Conservation (phyloP, 1,140 invertebrate species). For the Whitmania pigra region DNA sequence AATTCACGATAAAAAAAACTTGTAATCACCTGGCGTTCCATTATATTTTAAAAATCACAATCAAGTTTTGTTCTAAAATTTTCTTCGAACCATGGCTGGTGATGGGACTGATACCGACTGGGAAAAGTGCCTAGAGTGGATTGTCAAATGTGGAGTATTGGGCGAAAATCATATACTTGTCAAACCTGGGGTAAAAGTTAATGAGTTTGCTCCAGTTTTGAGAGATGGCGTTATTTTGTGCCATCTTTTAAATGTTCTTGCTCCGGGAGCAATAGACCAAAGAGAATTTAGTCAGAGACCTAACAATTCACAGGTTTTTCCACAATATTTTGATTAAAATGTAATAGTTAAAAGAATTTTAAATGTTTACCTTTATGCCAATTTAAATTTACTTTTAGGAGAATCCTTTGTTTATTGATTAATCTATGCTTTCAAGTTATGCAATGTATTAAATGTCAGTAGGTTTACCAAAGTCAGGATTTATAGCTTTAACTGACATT, state of each 20-base stretch:
- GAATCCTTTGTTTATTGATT: conserved; percentile 1
- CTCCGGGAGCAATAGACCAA: conserved; percentile 69
- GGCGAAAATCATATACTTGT: neutral
- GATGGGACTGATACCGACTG: neutral
- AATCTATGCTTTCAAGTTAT: neutral
- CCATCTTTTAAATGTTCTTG: conserved; percentile 71
- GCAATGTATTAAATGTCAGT: neutral
- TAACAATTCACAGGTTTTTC: conserved; percentile 75
- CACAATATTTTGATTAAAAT: neutral
- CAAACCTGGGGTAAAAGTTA: conserved; percentile 51
- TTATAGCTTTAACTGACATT: too few relatives aligned
- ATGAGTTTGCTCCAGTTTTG: conserved; percentile 50
- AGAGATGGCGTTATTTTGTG: conserved; percentile 85
- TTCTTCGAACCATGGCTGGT: too few relatives aligned
- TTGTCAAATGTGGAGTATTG: neutral
- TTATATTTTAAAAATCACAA: too few relatives aligned
- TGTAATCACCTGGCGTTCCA: too few relatives aligned
- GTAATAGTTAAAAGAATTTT: neutral
- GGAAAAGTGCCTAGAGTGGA: conserved; percentile 5
- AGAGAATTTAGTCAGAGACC: conserved; percentile 85
- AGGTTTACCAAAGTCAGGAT: too few relatives aligned
- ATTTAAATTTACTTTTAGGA: neutral
- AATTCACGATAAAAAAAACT: too few relatives aligned
- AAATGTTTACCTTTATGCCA: neutral
- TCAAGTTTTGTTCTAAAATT: too few relatives aligned